Base-by-base conservation (phyloP, 2,888 invertebrate genomes). In the Pammene fasciana region DNA sequence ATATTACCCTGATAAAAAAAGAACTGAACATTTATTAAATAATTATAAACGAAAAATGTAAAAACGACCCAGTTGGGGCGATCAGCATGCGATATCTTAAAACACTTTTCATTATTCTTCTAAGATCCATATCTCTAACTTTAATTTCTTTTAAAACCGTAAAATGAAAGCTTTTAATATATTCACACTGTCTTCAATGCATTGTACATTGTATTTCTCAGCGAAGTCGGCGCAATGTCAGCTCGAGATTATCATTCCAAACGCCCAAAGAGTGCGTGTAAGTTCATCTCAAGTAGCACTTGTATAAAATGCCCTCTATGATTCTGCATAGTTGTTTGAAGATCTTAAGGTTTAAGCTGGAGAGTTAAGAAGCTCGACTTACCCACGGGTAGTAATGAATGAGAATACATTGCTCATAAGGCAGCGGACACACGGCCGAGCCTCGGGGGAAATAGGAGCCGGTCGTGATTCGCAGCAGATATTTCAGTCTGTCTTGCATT, bases 131-230 rank as follows among this genome's bases (percentile, higher is more conserved):
- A 43, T 43, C 36, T 52, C 59, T 36, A 1, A 48, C 18, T 50
- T 14, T 41, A 43, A 52, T 67, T 60, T 67, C 50, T 4, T 59
- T 38, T 16, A 8, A 57, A 52, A n/a, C 34, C 34, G 43, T 65
- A 50, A 66, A 54, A 67, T 46, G 67, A 54, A 61, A 54, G 67
- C 67, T 34, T 59, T 60, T 16, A 45, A 61, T 55, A 55, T 61
- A 62, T 62, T 56, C 60, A 36, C 46, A 55, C 36, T 67, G 60
- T 41, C 18, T 60, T 54, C 36, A 34, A 64, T 50, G 57, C 50
- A 65, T 36, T 64, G 56, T 59, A 60, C 59, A 55, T 60, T 70
- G 70, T 70, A 70, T 70, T 68, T 79, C 81, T 78, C 76, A 79
- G 73, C 75, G 76, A 76, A 75, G 68, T 70, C 59, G 13, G 71